Evolutionary conservation across 2,797 vertebrate species (phyloP).

Genomic region (Oreonectes daqikongensis): DNA sequence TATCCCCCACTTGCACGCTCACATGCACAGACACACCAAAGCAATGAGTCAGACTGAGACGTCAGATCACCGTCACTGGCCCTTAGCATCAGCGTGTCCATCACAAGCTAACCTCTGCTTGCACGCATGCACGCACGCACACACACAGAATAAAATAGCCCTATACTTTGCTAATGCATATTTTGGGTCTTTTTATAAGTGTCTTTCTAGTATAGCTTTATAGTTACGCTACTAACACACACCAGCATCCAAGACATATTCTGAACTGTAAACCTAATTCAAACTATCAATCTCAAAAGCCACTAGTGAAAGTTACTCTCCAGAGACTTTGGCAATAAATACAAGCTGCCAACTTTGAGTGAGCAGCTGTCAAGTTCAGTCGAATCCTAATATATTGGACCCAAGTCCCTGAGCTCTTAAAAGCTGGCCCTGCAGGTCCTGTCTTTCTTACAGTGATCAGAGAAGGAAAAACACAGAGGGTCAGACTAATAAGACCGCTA

Average conservation of each 20-base stretch:
- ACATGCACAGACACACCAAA: conserved; percentile 39
- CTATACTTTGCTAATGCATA: not conserved
- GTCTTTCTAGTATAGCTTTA: not conserved
- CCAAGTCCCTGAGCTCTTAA: conserved; percentile 4
- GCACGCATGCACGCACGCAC: no score
- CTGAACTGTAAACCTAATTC: not conserved
- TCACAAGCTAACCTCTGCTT: conserved; percentile 13
- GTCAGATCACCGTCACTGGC: conserved; percentile 71
- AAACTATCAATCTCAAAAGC: not conserved
- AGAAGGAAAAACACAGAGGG: conserved; percentile 55
- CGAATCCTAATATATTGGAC: conserved; percentile 6
- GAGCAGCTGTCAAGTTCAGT: conserved; percentile 33
- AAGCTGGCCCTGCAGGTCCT: not conserved
- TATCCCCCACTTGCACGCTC: conserved; percentile 26
- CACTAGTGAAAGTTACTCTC: conserved; percentile 29
- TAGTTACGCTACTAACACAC: no score
- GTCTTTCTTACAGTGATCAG: conserved; percentile 11
- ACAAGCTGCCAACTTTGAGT: conserved; percentile 21
- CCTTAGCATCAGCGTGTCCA: conserved; percentile 59
- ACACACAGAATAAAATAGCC: conserved; percentile 1
- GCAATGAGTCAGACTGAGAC: conserved; percentile 72
- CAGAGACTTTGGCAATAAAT: conserved; percentile 24
- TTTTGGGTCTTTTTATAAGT: not conserved
- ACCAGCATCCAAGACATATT: no score
- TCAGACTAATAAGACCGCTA: conserved; percentile 57